phyloP scores from a whole-genome alignment of 2,888 invertebrate genomes.

The Tetragonisca angustula region DNA sequence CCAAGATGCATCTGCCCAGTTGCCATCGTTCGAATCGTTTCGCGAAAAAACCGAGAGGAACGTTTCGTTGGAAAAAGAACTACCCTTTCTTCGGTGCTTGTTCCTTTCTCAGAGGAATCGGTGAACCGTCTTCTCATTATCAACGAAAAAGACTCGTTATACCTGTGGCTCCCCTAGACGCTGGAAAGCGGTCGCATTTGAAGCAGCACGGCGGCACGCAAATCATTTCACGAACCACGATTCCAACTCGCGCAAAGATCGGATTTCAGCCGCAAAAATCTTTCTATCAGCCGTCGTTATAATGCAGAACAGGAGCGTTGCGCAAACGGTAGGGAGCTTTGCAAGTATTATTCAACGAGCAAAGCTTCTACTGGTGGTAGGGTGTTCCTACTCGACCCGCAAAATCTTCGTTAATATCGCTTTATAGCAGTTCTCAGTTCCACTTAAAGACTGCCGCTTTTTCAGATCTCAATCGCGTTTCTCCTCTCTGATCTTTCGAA shows the following conservation, averaged over 20 bases:
- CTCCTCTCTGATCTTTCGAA: neutral
- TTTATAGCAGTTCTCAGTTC: neutral
- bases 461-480: neutral
- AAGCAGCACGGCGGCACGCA: constrained; percentile 28
- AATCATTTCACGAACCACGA: constrained; percentile 26
- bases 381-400: neutral
- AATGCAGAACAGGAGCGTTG: neutral
- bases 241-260: constrained; percentile 20
- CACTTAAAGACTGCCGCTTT: neutral
- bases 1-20: constrained; percentile 60
- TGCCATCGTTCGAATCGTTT: constrained; percentile 41
- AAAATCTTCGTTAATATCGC: constrained; percentile 34
- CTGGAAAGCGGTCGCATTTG: constrained; percentile 33
- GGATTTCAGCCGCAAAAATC: constrained; percentile 45
- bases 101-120: constrained; percentile 49
- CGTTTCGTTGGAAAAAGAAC: constrained; percentile 28
- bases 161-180: constrained; percentile 39
- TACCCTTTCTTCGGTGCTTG: constrained; percentile 33
- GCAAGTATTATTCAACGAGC: constrained; percentile 16
- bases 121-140: constrained; percentile 58
- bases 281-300: constrained; percentile 18
- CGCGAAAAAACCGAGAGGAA: constrained; percentile 9
- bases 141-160: constrained; percentile 58
- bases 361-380: constrained; percentile 15
- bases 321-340: constrained; percentile 11